Evolutionary conservation across 2,113 vertebrate genomes (phyloP), one percentile per base, ranked within the genome.

Genomic region (Forbesichthys agassizii): DNA sequence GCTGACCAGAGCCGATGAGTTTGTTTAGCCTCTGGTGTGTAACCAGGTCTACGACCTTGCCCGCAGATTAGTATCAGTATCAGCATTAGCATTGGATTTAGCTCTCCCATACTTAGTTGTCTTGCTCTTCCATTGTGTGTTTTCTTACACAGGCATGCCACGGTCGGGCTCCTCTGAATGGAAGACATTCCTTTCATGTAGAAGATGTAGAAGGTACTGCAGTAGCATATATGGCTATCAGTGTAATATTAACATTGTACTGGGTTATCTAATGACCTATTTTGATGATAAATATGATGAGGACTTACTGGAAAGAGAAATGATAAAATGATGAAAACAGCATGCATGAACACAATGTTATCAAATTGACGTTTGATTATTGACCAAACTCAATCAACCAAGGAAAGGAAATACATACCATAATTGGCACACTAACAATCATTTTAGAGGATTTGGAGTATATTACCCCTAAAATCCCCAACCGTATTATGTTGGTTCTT

Each of bases 41-140:
- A 88, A 88, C 86, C 18, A 76, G 88, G 86, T 92, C 90, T 92
- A 92, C 91, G 90, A 93, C 91, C 89, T 92, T 92, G 88, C 79
- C 68, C 79, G 77, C 69, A 91, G 91, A 92, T 92, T 93, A 92
- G 91, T 90, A 91, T 92, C 90, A 88, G 76, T 92, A 86, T 91
- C 92, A 85, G 81, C 76, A 81, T 81, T 84, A 80, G 81, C 57
- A 77, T 83, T 75, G 75, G 80, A 84, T 88, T 81, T 69, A 81
- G 79, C 68, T 80, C 74, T 78, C 63, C 64, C 11, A 74, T 76
- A 68, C 75, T 78, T 62, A 67, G 75, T 36, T 67, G 54, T 71
- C 70, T 70, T 66, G 10, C 18, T 81, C 66, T 79, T 76, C 80
- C 62, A 81, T 75, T 83, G 68, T 82, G 58, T 75, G 70, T 70